These are phyloP conservation scores for Gadus chalcogrammus DNA, from an alignment of 2,113 vertebrate species.

Conservation along the genomic window DNA sequence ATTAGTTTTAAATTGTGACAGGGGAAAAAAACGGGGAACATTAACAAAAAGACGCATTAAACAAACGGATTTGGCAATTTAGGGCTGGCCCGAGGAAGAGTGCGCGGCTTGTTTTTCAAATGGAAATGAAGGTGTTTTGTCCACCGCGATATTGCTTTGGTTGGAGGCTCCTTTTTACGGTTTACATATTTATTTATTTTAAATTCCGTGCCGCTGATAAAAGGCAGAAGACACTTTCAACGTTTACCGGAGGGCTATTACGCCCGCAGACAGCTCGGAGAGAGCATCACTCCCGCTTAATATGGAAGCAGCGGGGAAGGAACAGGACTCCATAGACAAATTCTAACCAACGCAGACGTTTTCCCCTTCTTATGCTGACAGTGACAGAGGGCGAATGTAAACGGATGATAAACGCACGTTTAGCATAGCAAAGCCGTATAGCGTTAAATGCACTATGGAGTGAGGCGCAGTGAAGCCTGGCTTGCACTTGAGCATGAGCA, in stretches of 20 bases:
- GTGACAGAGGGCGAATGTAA: no score
- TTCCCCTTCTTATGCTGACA: constrained; percentile 8
- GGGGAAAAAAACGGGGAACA: constrained; percentile 53
- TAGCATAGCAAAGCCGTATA: no score
- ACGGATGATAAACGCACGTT: no score
- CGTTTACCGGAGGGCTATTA: constrained; percentile 44
- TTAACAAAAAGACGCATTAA: constrained; percentile 54
- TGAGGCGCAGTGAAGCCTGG: neutral
- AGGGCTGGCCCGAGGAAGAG: constrained; percentile 38
- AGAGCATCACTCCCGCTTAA: constrained; percentile 51
- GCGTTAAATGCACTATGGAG: no score
- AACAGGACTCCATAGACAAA: no score
- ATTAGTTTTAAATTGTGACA: constrained; percentile 70
- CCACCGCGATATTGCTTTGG: constrained; percentile 38
- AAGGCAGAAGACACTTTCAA: constrained; percentile 38
- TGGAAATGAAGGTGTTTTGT: constrained; percentile 62
- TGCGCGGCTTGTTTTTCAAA: constrained; percentile 59
- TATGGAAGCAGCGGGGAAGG: constrained; percentile 25
- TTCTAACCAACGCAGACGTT: neutral
- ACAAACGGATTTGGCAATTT: constrained; percentile 61
- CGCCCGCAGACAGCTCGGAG: constrained; percentile 39
- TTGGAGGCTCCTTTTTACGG: constrained; percentile 25
- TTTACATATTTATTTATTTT: constrained; percentile 32
- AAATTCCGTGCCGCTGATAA: constrained; percentile 30
- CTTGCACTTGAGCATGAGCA: no score